Percentiles rank a stretch among this genome's conserved stretches.
Conservation (phyloP, 2,888 invertebrate species). For the Malthinus flaveolus region DNA sequence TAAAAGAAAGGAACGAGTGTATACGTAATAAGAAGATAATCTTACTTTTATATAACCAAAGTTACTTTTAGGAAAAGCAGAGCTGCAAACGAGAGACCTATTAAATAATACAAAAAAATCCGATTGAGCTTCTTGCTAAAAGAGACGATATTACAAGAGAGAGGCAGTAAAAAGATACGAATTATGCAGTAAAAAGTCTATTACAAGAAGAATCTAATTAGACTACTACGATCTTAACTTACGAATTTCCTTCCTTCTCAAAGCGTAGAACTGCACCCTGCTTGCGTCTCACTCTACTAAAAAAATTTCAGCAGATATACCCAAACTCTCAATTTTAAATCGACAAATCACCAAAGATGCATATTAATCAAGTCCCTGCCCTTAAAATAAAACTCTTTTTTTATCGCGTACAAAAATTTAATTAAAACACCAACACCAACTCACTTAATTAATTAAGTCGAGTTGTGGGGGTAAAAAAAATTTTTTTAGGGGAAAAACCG, state of each 20-base stretch:
- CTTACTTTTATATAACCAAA: not conserved
- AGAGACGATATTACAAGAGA: constrained; percentile 11
- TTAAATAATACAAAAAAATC: constrained; percentile 15
- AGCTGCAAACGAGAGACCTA: not conserved
- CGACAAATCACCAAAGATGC: too few species aligned
- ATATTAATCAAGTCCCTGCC: too few species aligned
- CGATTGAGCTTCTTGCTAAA: constrained; percentile 15
- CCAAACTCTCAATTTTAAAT: too few species aligned
- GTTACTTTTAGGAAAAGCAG: not conserved
- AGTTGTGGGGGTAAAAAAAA: too few species aligned
- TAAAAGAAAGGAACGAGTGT: not conserved
- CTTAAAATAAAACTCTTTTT: too few species aligned
- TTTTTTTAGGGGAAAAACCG: too few species aligned
- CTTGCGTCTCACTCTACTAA: too few species aligned
- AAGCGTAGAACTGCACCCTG: too few species aligned
- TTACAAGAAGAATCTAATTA: constrained; percentile 13
- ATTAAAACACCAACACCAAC: too few species aligned
- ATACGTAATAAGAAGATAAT: not conserved
- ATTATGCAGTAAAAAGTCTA: constrained; percentile 21
- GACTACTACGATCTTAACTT: constrained; percentile 8
- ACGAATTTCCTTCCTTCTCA: constrained; percentile 8
- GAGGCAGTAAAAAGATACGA: constrained; percentile 15
- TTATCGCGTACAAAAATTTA: too few species aligned
- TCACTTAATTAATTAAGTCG: too few species aligned
- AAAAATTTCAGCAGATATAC: too few species aligned